Conservation (phyloP, 2,113 vertebrate genomes). For the Lonchura striata region DNA sequence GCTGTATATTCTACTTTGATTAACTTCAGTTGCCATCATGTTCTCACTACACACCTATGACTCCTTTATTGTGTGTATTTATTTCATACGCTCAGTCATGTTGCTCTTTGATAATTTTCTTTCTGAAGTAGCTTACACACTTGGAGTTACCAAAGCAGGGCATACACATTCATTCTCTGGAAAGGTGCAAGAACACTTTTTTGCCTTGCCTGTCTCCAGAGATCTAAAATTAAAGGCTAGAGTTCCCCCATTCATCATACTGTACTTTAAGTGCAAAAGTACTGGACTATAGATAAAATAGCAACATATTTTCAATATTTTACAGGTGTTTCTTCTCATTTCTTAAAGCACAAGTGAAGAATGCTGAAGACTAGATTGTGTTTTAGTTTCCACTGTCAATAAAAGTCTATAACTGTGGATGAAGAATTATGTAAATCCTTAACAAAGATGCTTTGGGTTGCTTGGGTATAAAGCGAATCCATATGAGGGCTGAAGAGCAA, state of each 20-base stretch:
- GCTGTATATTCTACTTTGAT: neutral
- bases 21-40: neutral
- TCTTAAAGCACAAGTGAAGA: neutral
- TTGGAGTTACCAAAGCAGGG: neutral
- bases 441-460: neutral
- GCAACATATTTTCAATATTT: neutral
- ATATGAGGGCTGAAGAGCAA: neutral
- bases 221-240: neutral
- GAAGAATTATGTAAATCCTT: neutral
- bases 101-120: neutral
- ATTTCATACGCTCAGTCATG: neutral
- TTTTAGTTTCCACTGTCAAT: neutral
- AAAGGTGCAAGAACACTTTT: neutral
- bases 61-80: neutral
- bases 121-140: neutral
- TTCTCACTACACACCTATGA: neutral
- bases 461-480: neutral
- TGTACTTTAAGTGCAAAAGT: neutral
- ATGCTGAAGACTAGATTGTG: neutral
- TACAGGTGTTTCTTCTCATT: neutral
- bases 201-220: neutral
- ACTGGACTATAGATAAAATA: neutral
- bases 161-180: neutral
- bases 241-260: neutral
- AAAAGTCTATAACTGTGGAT: neutral